Base-by-base conservation (phyloP, 2,797 vertebrate species). In the Echiichthys vipera region DNA sequence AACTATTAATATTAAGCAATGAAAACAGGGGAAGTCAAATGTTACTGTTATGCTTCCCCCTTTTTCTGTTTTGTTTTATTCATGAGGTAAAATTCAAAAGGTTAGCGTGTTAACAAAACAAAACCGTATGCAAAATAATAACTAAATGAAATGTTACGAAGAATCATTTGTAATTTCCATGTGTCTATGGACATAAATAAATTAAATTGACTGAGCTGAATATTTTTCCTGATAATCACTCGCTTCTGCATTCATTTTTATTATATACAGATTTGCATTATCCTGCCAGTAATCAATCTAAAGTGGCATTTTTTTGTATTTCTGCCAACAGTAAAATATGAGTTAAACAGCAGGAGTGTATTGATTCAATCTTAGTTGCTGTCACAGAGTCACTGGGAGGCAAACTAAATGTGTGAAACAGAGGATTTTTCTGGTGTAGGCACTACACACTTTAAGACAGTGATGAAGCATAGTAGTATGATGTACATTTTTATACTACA, bases 251-350 rank as follows among this genome's bases (percentile, higher is more conserved):
- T 86, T 65, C 54, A 77, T 85, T 86, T 80, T 54, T 59, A 76
- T 88, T 69, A 74, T 70, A 71, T 88, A 77, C 66, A 86, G 80
- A 89, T 91, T 25, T 54, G 56, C 46, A 65, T 78, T 76, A 73
- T 87, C 55, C 45, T 85, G 59, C 68, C 39, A 71, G 70, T 83
- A 85, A 84, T 88, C 84, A 84, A 71, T 81, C 63, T 77, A 59
- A 76, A 89, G 55, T 68, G 8, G 4, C 27, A 30, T 0, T 81
- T 66, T 54, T 57, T 43, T 30, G 6, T 56, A 34, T 45, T 15
- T 2, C 58, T 85, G 73, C 71, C 71, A 74, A 59, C 24, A 39
- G 63, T 46, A 32, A 77, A 83, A 71, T 76, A 63, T 57, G 62
- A 81, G 24, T 69, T 49, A 34, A 75, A 71, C 74, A 77, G 75